phyloP scores from a whole-genome alignment of 2,888 invertebrate species.

The Pachycephus smyrnensis region DNA sequence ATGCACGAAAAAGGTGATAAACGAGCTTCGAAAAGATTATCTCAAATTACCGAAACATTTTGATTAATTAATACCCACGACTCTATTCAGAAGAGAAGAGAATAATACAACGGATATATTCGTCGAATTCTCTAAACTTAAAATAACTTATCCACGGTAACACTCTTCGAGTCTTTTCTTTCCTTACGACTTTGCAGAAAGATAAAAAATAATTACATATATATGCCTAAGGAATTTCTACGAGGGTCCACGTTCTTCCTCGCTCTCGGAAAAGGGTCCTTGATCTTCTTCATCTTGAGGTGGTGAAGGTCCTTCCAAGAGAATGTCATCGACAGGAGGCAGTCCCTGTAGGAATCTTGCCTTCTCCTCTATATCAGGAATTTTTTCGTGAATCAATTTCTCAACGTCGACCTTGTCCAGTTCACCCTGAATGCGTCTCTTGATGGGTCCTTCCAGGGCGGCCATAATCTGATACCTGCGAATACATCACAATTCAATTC shows the following conservation, averaged over 20 bases:
- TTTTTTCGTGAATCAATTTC: constrained; percentile 77
- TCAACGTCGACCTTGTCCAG: constrained; percentile 82
- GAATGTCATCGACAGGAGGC: constrained; percentile 47
- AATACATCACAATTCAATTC: neutral
- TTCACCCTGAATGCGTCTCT: constrained; percentile 79
- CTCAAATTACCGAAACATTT: neutral
- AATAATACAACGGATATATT: neutral
- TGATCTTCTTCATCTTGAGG: constrained; percentile 46
- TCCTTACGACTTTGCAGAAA: neutral
- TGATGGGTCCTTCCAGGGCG: constrained; percentile 83
- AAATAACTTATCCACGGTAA: neutral
- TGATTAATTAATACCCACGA: neutral
- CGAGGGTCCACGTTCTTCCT: constrained; percentile 59
- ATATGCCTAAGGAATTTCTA: constrained; percentile 18
- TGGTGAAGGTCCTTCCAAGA: constrained; percentile 42
- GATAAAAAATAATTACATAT: neutral
- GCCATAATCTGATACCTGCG: constrained; percentile 84
- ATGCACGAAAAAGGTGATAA: neutral
- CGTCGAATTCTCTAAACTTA: neutral
- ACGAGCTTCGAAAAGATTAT: neutral
- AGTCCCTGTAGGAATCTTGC: constrained; percentile 60
- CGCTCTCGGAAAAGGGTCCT: constrained; percentile 59
- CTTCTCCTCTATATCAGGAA: constrained; percentile 76
- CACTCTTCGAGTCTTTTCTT: neutral
- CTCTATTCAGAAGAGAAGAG: neutral